Base-by-base conservation (phyloP, 2,113 vertebrate genomes). In the Oncorhynchus mykiss region DNA sequence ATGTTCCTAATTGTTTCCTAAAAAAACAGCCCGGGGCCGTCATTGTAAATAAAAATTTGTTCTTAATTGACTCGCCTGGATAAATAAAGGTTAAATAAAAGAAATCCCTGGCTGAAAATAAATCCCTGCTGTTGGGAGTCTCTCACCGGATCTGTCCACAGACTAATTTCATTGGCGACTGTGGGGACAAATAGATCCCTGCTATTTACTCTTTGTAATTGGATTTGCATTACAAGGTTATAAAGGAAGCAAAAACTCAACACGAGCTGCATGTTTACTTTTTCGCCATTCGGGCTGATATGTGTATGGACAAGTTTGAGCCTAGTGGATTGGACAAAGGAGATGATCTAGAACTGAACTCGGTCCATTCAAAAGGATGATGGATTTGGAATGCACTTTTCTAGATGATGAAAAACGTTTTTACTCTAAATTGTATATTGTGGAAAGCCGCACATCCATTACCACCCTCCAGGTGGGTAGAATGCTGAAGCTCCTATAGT, bases 1-100 rank as follows among this genome's bases (percentile, higher is more conserved):
- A 77, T 88, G 88, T 87, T 85, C 84, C 78, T 86, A 80, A 88
- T 80, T 85, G 86, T 88, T 71, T 79, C 81, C 77, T 64, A 66
- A 80, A 78, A 16, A 14, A 60, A 18, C 22, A 77, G 48, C 74
- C 75, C 57, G 70, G 72, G 76, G 86, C 81, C 77, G 83, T 80
- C 80, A 88, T 80, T 75, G 70, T 57, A 64, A 72, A 11, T 45
- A 45, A 45, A 2, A 45, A 45, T 45, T 45, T 45, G 39, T 45
- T 45, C 39, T 45, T 45, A 45, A 45, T 45, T 45, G 39, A 45
- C 39, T 45, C 39, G 39, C 39, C 2, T 45, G 2, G 39, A 45
- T 11, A 45, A 45, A 45, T 45, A 45, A 45, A 45, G 39, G 39
- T 45, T 45, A 12, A 45, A 45, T 45, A 45, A 45, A 11, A 45